phyloP scores from a whole-genome alignment of 2,888 invertebrate species.

The Sminthurinus aureus region DNA sequence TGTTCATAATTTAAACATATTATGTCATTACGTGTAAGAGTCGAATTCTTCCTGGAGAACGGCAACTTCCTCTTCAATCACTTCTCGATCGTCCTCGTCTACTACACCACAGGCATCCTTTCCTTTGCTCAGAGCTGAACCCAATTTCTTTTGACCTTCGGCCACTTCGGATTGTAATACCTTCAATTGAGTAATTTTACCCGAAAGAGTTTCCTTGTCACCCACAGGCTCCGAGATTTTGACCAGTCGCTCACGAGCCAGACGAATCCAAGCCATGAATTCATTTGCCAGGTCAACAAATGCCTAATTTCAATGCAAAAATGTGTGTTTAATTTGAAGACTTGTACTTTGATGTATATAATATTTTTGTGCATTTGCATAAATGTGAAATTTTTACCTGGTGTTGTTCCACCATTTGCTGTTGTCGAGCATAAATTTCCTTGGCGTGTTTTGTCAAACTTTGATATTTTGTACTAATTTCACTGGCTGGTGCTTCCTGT shows the following conservation, averaged over 20 bases:
- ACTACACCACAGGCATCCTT: slow-evolving; percentile 86
- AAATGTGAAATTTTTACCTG: slow-evolving; percentile 50
- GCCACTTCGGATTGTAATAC: slow-evolving; percentile 83
- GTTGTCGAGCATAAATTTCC: slow-evolving; percentile 86
- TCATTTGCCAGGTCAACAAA: slow-evolving; percentile 92
- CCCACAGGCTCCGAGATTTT: slow-evolving; percentile 93
- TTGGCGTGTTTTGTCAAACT: slow-evolving; percentile 88
- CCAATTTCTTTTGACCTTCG: slow-evolving; percentile 82
- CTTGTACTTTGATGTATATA: not conserved
- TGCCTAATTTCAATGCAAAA: slow-evolving; percentile 74
- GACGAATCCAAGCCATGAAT: slow-evolving; percentile 90
- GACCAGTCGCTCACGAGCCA: slow-evolving; percentile 86
- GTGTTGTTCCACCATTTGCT: slow-evolving; percentile 87
- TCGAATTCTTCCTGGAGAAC: slow-evolving; percentile 90
- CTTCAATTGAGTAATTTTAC: slow-evolving; percentile 85
- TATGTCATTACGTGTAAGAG: slow-evolving; percentile 76
- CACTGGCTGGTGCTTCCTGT: slow-evolving; percentile 89
- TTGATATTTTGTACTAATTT: slow-evolving; percentile 91
- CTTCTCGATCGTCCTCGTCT: slow-evolving; percentile 85
- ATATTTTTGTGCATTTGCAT: too few relatives aligned
- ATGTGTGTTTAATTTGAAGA: not conserved
- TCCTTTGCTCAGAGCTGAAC: slow-evolving; percentile 82
- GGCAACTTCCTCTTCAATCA: slow-evolving; percentile 91
- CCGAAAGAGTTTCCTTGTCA: slow-evolving; percentile 85
- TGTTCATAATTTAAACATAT: too few relatives aligned